phyloP scores from a whole-genome alignment of 2,888 invertebrate species.

The Shargacucullia verbasci region DNA sequence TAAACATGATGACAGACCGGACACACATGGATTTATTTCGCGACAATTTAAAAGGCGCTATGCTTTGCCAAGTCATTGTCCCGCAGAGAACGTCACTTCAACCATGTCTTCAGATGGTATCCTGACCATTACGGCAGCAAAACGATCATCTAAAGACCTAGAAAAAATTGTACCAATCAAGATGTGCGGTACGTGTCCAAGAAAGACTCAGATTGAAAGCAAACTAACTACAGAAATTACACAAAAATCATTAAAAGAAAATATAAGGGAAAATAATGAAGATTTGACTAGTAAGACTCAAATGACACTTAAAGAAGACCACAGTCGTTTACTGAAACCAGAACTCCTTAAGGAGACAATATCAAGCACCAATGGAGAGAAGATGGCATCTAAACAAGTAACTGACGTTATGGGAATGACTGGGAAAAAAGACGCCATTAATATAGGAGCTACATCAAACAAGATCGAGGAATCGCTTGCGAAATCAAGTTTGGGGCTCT shows the following conservation, averaged over 20 bases:
- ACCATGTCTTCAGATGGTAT: conserved; percentile 70
- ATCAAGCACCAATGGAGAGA: conserved; percentile 43
- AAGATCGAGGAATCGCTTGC: conserved; percentile 41
- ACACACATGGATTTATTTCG: conserved; percentile 82
- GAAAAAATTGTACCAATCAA: conserved; percentile 69
- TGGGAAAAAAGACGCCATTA: conserved; percentile 23
- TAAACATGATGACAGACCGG: conserved; percentile 84
- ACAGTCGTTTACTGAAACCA: conserved; percentile 63
- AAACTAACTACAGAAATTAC: conserved; percentile 35
- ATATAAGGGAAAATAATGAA: conserved; percentile 38
- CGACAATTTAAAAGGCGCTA: conserved; percentile 84
- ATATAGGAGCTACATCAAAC: conserved; percentile 20
- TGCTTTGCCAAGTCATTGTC: conserved; percentile 72
- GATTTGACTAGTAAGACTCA: conserved; percentile 40
- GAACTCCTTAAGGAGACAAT: conserved; percentile 57
- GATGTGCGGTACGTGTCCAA: conserved; percentile 53
- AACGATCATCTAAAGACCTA: conserved; percentile 37
- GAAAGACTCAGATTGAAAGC: conserved; percentile 28
- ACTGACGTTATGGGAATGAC: conserved; percentile 34
- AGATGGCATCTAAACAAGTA: conserved; percentile 44
- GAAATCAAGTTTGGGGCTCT: conserved; percentile 46
- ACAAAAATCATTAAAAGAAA: conserved; percentile 45
- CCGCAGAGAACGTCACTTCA: conserved; percentile 65
- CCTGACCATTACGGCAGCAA: conserved; percentile 63
- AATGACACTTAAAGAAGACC: conserved; percentile 62